A percentile compares a stretch with the other conserved stretches of the same genome.
Conservation (phyloP, 2,797 vertebrate genomes). For the Lithobates sylvaticus region DNA sequence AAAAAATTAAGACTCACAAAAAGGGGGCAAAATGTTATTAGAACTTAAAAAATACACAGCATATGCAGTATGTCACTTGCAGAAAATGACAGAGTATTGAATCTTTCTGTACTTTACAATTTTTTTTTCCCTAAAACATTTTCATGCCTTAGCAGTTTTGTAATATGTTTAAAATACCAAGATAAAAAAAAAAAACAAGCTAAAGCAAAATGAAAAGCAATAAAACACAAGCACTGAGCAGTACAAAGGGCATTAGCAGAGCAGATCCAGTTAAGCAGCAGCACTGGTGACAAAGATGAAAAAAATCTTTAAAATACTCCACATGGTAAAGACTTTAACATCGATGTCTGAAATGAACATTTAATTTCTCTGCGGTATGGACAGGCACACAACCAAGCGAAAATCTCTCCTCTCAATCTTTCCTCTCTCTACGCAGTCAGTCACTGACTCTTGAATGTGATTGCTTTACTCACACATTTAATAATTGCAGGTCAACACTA, state of each 20-base stretch:
- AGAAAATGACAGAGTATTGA: no score
- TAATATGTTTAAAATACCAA: background rate
- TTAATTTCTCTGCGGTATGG: conserved; percentile 20
- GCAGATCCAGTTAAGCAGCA: background rate
- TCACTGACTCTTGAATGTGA: conserved; percentile 35
- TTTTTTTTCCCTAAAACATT: background rate
- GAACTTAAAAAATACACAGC: no score
- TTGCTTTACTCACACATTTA: conserved; percentile 57
- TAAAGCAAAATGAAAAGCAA: conserved; percentile 2
- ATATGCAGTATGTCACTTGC: no score
- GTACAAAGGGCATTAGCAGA: background rate
- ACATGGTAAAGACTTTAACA: conserved; percentile 10
- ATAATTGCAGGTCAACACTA: conserved; percentile 54
- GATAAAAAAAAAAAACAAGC: background rate
- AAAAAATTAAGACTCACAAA: no score
- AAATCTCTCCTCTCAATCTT: no score
- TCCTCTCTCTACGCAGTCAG: conserved; percentile 1
- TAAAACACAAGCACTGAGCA: background rate
- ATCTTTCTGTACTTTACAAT: no score
- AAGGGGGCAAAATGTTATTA: no score
- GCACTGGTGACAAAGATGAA: conserved; percentile 13
- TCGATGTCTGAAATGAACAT: conserved; percentile 10
- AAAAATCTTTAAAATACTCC: conserved; percentile 17
- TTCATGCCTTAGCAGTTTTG: background rate
- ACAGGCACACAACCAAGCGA: conserved; percentile 10